Evolutionary conservation across 2,797 vertebrate species (phyloP).

Genomic region (Eulemur rubriventer): DNA sequence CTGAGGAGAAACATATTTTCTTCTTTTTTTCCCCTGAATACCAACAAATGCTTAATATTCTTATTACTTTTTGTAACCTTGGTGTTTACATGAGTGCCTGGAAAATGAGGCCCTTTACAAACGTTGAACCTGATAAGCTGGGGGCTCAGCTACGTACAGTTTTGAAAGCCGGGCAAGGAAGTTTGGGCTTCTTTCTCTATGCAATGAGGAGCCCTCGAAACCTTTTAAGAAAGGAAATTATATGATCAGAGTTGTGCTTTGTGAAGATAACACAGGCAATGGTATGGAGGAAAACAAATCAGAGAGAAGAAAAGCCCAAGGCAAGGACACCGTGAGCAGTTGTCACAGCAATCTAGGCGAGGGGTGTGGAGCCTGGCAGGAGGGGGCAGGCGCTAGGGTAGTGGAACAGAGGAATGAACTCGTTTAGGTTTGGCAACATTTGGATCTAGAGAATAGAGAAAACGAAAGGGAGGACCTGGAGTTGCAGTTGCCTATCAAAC

Average conservation of each 20-base stretch:
- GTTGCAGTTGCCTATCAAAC: neutral
- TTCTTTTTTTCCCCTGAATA: neutral
- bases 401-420: neutral
- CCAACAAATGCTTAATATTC: neutral
- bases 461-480: neutral
- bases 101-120: neutral
- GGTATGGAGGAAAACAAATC: neutral
- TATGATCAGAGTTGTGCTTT: neutral
- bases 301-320: conserved; percentile 17
- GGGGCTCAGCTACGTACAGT: rapidly evolving
- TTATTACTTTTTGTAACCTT: neutral
- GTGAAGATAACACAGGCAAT: neutral
- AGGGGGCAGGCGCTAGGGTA: neutral
- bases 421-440: neutral
- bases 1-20: neutral
- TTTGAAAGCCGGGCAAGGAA: neutral
- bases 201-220: neutral
- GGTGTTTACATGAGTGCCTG: neutral
- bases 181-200: neutral
- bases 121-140: neutral
- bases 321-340: neutral
- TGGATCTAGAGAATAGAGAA: neutral
- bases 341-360: conserved; percentile 4
- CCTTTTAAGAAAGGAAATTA: neutral
- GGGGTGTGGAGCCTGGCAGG: neutral